A percentile compares a stretch with the other conserved stretches of the same genome.
Evolutionary conservation across 1,140 invertebrate genomes (phyloP).

Genomic region (Uloborus diversus): DNA sequence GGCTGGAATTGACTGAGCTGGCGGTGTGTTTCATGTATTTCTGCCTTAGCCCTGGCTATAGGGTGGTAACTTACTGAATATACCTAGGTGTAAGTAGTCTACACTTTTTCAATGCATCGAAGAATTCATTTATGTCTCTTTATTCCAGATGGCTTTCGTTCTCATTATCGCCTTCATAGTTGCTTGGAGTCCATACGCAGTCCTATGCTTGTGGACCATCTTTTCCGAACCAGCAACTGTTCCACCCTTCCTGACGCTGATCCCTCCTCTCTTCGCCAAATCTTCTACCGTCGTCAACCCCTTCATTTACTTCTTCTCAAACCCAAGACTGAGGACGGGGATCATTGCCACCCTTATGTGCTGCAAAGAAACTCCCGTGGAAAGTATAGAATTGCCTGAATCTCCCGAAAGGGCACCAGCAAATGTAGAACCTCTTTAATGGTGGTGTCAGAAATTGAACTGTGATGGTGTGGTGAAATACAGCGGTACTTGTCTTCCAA

Average conservation of each 20-base stretch:
- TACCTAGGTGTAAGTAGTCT: too few relatives aligned
- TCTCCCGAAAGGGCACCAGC: constrained; percentile 15
- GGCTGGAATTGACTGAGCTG: too few relatives aligned
- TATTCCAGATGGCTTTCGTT: constrained; percentile 61
- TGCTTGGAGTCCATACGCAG: constrained; percentile 81
- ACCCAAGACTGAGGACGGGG: constrained; percentile 38
- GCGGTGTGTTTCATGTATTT: too few relatives aligned
- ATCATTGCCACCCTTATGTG: constrained; percentile 21
- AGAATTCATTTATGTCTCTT: too few relatives aligned
- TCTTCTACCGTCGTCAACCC: constrained; percentile 85
- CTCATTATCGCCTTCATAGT: constrained; percentile 78
- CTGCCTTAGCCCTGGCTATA: too few relatives aligned
- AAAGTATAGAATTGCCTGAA: constrained; percentile 41
- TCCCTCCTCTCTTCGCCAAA: constrained; percentile 81
- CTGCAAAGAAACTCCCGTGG: background rate
- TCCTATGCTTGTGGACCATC: constrained; percentile 73
- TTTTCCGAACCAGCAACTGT: constrained; percentile 62
- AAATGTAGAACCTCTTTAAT: too few relatives aligned
- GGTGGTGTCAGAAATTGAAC: too few relatives aligned
- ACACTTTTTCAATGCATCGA: too few relatives aligned
- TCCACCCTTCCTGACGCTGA: constrained; percentile 72
- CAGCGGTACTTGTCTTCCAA: too few relatives aligned
- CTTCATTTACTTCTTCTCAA: constrained; percentile 72
- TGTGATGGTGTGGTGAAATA: too few relatives aligned
- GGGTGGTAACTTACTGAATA: too few relatives aligned